Conservation (phyloP, 2,888 invertebrate species). For the Cantharis flavilabris region DNA sequence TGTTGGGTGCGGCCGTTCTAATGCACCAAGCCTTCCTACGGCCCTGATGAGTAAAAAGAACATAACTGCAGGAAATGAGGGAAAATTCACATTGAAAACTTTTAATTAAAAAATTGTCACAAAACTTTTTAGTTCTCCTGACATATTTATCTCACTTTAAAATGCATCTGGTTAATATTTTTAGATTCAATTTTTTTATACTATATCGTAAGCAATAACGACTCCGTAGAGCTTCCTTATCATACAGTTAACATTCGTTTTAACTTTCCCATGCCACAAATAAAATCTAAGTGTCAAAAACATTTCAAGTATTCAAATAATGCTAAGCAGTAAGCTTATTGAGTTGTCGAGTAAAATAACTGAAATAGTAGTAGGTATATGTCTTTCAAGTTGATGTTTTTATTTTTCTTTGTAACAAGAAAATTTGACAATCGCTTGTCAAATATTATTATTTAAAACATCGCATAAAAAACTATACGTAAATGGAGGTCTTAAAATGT, state of each 20-base stretch:
- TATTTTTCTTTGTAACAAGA: background rate
- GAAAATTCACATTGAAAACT: background rate
- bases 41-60: background rate
- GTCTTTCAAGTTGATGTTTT: constrained; percentile 1
- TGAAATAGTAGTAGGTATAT: background rate
- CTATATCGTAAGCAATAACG: background rate
- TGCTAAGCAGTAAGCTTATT: constrained; percentile 2
- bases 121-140: background rate
- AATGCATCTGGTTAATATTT: constrained; percentile 6
- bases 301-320: constrained; percentile 4
- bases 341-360: constrained; percentile 6
- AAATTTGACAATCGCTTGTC: background rate
- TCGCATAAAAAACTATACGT: background rate
- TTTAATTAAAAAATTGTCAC: background rate
- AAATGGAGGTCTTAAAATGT: background rate
- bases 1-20: too few species aligned
- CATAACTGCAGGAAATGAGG: background rate
- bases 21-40: too few species aligned
- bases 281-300: constrained; percentile 9
- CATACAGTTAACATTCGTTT: background rate
- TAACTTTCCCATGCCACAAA: constrained; percentile 6
- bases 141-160: background rate
- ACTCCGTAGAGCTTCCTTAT: background rate
- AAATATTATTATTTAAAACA: background rate
- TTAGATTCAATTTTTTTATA: background rate